Percentiles rank a stretch among this genome's conserved stretches.
phyloP scores from a whole-genome alignment of 2,113 vertebrate genomes.

The Heterotis niloticus region DNA sequence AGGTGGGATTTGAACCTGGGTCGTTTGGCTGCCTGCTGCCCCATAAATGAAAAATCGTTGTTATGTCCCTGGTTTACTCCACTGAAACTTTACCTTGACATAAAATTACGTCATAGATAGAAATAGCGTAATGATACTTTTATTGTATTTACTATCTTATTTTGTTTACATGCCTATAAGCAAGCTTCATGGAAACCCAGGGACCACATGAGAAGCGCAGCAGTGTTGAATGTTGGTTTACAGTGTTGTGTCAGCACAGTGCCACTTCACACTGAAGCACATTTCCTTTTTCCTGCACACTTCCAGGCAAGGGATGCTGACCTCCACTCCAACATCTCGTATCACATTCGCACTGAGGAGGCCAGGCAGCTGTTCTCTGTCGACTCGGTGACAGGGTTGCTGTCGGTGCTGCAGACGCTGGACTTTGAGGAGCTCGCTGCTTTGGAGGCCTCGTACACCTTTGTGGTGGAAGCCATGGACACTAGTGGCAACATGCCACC shows the following conservation, averaged over 20 bases:
- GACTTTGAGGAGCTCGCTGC: conserved; percentile 83
- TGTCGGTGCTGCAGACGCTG: conserved; percentile 73
- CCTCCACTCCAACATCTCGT: conserved; percentile 79
- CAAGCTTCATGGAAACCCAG: no score
- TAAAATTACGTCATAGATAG: no score
- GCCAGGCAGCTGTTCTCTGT: conserved; percentile 71
- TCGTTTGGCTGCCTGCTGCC: no score
- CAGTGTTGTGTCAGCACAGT: not conserved
- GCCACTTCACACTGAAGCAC: not conserved
- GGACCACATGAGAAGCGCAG: not conserved
- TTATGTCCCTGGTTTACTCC: no score
- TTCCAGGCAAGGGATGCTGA: conserved; percentile 82
- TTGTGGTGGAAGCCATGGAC: conserved; percentile 84
- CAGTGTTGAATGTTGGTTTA: not conserved
- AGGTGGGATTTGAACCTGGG: no score
- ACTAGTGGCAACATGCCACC: conserved; percentile 83
- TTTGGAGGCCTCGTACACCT: conserved; percentile 71
- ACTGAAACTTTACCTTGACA: no score
- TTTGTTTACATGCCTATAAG: no score
- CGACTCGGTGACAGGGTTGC: conserved; percentile 73
- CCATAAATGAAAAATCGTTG: no score
- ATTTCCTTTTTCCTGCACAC: conserved; percentile 4
- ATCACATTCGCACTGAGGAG: conserved; percentile 75
- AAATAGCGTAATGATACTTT: no score
- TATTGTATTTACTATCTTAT: no score